Conservation (phyloP, 92 coral and sea anemone species). For the Bergia puertoricense region DNA sequence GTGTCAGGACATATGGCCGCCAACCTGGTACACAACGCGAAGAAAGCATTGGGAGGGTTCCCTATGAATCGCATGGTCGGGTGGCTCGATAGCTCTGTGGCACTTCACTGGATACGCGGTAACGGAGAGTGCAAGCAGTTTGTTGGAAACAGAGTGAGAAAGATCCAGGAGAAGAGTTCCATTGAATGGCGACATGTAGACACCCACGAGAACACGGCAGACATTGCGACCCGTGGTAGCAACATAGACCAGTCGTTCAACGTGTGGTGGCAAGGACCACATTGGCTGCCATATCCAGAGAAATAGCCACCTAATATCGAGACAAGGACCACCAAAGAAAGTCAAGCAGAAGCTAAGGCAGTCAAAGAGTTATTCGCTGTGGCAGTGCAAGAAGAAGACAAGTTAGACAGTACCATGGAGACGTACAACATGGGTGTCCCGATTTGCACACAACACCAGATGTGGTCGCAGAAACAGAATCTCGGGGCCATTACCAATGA, state of each 20-base stretch:
- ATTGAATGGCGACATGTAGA: slow-evolving; percentile 63
- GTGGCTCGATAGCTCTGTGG: slow-evolving; percentile 73
- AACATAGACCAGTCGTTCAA: slow-evolving; percentile 31
- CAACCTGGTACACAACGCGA: slow-evolving; percentile 61
- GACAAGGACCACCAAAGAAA: slow-evolving; percentile 51
- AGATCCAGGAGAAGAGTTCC: slow-evolving; percentile 55
- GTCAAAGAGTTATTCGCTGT: slow-evolving; percentile 59
- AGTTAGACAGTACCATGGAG: slow-evolving; percentile 33
- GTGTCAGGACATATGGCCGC: slow-evolving; percentile 71
- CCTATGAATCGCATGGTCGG: slow-evolving; percentile 56
- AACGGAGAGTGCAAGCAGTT: slow-evolving; percentile 44
- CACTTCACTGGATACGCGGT: slow-evolving; percentile 62
- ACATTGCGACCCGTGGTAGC: slow-evolving; percentile 65
- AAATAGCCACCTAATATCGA: slow-evolving; percentile 63
- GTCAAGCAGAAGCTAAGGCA: slow-evolving; percentile 58
- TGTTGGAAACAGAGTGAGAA: slow-evolving; percentile 55
- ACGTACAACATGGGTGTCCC: background rate
- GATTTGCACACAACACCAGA: background rate
- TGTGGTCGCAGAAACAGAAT: background rate
- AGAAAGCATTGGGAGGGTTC: slow-evolving; percentile 59
- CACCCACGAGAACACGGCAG: slow-evolving; percentile 65
- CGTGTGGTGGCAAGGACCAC: slow-evolving; percentile 72
- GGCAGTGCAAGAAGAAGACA: slow-evolving; percentile 53
- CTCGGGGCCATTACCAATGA: background rate
- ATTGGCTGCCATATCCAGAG: slow-evolving; percentile 58